Conservation (phyloP, 2,888 invertebrate genomes). For the Caenorhabditis angaria region DNA sequence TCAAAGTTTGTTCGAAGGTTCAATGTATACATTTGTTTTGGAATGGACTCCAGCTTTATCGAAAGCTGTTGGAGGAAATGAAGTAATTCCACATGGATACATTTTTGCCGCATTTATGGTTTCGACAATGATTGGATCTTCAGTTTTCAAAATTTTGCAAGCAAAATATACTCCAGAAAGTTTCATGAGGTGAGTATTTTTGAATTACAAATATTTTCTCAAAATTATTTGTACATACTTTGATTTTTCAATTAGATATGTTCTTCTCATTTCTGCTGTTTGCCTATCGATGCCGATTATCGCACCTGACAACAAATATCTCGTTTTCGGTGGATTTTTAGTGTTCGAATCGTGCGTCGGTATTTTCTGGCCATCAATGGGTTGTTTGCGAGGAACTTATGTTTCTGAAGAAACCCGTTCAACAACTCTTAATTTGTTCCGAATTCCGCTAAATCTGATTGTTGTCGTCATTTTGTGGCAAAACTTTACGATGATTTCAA, state of each 20-base stretch:
- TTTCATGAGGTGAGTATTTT: conserved; percentile 74
- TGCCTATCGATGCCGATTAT: conserved; percentile 74
- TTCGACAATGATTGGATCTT: conserved; percentile 75
- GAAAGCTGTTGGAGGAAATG: conserved; percentile 42
- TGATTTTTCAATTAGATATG: conserved; percentile 55
- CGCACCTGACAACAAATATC: conserved; percentile 66
- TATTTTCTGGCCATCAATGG: conserved; percentile 76
- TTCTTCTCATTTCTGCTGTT: conserved; percentile 73
- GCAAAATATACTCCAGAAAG: conserved; percentile 70
- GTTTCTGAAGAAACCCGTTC: conserved; percentile 75
- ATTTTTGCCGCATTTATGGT: conserved; percentile 76
- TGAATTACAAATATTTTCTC: too few relatives aligned
- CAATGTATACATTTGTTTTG: conserved; percentile 76
- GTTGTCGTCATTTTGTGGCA: conserved; percentile 74
- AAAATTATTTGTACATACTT: background rate
- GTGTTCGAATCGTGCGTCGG: conserved; percentile 75
- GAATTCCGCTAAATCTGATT: conserved; percentile 75
- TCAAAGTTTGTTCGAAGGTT: conserved; percentile 76
- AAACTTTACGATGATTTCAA: conserved; percentile 73
- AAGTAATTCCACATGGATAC: conserved; percentile 75
- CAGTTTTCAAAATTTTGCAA: conserved; percentile 73
- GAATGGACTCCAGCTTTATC: conserved; percentile 76
- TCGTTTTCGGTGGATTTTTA: conserved; percentile 74
- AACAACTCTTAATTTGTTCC: conserved; percentile 75
- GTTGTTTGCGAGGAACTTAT: conserved; percentile 74